phyloP scores from a whole-genome alignment of 2,113 vertebrate species.

The Illadopsis cleaveri region DNA sequence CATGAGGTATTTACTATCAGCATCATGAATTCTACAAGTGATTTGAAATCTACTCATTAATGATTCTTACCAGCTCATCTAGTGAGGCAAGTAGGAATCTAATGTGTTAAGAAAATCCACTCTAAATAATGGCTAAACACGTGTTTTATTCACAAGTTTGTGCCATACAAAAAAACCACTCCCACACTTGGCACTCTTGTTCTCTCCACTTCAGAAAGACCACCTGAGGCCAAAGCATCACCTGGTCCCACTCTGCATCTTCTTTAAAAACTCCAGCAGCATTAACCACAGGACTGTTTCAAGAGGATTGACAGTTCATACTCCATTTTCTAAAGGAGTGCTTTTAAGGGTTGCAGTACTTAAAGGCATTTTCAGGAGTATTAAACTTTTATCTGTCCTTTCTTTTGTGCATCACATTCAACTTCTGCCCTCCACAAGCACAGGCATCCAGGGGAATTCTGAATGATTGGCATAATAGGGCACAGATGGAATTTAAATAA shows the following conservation, averaged over 20 bases:
- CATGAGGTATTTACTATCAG: background rate
- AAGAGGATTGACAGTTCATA: background rate
- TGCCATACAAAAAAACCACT: background rate
- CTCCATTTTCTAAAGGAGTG: background rate
- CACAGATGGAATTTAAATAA: background rate
- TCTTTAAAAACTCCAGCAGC: background rate
- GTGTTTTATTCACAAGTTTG: background rate
- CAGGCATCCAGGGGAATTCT: background rate
- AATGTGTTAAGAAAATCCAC: background rate
- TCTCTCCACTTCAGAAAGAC: background rate
- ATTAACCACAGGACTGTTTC: background rate
- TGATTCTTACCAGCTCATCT: background rate
- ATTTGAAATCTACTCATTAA: background rate
- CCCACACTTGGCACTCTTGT: background rate
- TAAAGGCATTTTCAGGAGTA: background rate
- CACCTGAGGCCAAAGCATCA: background rate
- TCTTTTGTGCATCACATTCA: background rate
- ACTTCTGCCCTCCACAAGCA: background rate
- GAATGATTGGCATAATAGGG: background rate
- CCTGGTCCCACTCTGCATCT: background rate
- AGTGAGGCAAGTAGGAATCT: background rate
- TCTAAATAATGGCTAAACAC: background rate
- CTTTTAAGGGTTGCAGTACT: background rate
- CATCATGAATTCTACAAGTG: background rate
- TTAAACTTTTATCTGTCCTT: background rate